Evolutionary conservation across 2,888 invertebrate species (phyloP), one percentile per base, ranked within the genome.

Genomic region (Ypsolopha sequella): DNA sequence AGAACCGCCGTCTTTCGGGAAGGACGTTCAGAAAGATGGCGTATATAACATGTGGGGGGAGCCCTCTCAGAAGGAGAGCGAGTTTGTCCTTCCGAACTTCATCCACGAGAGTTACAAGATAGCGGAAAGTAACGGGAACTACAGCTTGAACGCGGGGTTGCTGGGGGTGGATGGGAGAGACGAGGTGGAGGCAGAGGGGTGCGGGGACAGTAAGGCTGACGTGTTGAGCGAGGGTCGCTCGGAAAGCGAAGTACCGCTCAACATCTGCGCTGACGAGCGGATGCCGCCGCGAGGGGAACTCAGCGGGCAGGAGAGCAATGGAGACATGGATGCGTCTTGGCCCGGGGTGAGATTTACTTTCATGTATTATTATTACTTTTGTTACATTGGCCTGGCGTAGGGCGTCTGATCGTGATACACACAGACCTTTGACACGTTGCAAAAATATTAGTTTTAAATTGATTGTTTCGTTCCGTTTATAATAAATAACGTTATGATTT

Each of bases 231-330:
- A 80, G 59, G 65, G 72, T 38, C 63, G 74, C 11, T 79, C 80
- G 54, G 75, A 76, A 34, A 65, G 71, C 6, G 80, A 75, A 54
- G 68, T 74, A 14, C 70, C 79, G 36, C 65, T 94, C 47, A 93
- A 94, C 68, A 95, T 95, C 63, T 90, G 93, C 60, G 91, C 95
- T 0, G 95, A 95, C 66, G 95, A 95, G 73, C 91, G 92, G 58
- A 95, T 95, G 94, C 95, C 95, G 39, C 92, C 95, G 0, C 89
- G 94, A 56, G 95, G 95, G 1, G 95, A 95, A 76, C 88, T 95
- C 43, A 95, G 94, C 10, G 95, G 94, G 11, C 95, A 95, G 70
- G 95, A 95, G 70, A 94, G 94, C 76, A 92, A 94, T 66, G 94
- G 94, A 9, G 92, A 92, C 60, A 92, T 92, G 68, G 94, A 94